A percentile compares a stretch with the other conserved stretches of the same genome.
These are phyloP conservation scores for Cephonodes hylas DNA, from an alignment of 2,888 invertebrate species.

Conservation along the genomic window DNA sequence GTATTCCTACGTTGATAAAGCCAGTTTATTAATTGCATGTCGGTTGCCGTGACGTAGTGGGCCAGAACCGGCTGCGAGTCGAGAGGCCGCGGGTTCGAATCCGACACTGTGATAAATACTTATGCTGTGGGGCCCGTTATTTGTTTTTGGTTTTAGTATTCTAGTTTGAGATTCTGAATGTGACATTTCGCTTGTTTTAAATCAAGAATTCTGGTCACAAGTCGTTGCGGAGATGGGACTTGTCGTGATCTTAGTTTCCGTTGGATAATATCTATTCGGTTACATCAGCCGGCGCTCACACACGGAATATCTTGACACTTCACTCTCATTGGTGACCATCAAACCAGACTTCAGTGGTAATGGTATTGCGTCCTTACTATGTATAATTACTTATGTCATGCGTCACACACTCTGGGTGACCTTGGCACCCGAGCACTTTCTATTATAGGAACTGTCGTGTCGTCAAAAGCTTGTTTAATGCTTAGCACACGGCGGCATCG, in stretches of 20 bases:
- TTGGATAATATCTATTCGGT: not conserved
- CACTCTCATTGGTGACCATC: not conserved
- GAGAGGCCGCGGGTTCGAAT: no score
- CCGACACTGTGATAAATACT: no score
- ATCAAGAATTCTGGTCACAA: no score
- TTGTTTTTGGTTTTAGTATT: no score
- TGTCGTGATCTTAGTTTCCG: not conserved
- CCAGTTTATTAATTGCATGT: no score
- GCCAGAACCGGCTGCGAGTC: no score
- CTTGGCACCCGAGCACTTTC: constrained; percentile 29
- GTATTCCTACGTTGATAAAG: no score
- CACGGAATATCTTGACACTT: no score
- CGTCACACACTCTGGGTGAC: not conserved
- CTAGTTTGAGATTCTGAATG: no score
- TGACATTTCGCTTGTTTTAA: no score
- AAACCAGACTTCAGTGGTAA: not conserved
- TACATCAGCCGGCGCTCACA: not conserved
- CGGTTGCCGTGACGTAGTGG: no score
- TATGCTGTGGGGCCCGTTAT: no score
- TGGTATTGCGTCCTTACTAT: not conserved
- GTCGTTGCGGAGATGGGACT: not conserved
- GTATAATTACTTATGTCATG: constrained; percentile 3
- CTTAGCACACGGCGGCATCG: not conserved
- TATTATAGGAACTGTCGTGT: constrained; percentile 44
- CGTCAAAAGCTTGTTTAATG: constrained; percentile 22